A percentile compares a stretch with the other conserved stretches of the same genome.
These are phyloP conservation scores for Zeus faber DNA, from an alignment of 2,113 vertebrate species.

Conservation along the genomic window DNA sequence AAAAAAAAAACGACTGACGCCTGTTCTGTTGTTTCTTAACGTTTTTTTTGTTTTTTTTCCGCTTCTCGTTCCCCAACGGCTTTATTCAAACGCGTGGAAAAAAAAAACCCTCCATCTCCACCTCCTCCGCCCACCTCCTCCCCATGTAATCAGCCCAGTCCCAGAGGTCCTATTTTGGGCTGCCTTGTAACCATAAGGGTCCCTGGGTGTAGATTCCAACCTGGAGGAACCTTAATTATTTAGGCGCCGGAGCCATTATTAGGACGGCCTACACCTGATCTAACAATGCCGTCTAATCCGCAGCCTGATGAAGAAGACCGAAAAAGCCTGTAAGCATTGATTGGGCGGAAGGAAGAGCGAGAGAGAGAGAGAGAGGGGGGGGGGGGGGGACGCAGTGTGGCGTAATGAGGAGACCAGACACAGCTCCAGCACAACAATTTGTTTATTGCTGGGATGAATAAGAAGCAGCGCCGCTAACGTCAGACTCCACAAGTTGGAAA, in stretches of 20 bases:
- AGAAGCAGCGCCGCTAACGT: no score
- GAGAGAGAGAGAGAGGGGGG: neutral
- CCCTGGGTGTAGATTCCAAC: conserved; percentile 62
- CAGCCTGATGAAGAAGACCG: no score
- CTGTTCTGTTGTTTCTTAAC: no score
- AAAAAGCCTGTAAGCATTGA: no score
- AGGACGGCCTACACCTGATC: conserved; percentile 48
- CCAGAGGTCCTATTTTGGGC: conserved; percentile 32
- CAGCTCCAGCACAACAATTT: conserved; percentile 40
- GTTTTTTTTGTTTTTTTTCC: no score
- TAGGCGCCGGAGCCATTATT: conserved; percentile 44
- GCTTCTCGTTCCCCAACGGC: neutral
- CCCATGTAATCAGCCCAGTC: conserved; percentile 29
- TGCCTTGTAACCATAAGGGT: conserved; percentile 36
- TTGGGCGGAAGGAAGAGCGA: conserved; percentile 1
- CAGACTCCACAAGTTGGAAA: no score
- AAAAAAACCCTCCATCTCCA: neutral
- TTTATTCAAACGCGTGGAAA: neutral
- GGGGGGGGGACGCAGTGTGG: conserved; percentile 9
- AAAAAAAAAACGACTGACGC: no score
- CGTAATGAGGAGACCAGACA: conserved; percentile 13
- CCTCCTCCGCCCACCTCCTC: neutral
- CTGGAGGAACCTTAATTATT: conserved; percentile 63
- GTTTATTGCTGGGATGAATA: conserved; percentile 21
- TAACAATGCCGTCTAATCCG: conserved; percentile 44